Evolutionary conservation across 2,113 vertebrate genomes (phyloP).

Genomic region (Alethe castanea): DNA sequence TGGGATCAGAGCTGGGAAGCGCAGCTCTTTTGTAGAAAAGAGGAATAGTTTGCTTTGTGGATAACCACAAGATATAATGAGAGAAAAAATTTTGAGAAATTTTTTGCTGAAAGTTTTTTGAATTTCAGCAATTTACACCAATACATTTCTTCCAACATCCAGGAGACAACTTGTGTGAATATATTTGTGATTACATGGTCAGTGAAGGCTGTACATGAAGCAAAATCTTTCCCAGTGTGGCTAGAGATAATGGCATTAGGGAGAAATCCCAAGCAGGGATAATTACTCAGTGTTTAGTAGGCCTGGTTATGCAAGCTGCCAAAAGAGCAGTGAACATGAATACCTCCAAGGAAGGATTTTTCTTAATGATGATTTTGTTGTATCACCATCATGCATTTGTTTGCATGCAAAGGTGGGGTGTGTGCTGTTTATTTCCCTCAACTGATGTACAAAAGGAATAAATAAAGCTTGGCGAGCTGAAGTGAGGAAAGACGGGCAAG

Average conservation of each 20-base stretch:
- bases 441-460: not conserved
- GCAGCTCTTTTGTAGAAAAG: not conserved
- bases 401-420: not conserved
- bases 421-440: not conserved
- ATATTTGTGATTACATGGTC: not conserved
- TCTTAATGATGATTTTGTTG: not conserved
- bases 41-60: not conserved
- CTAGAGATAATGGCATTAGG: conserved; percentile 9
- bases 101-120: not conserved
- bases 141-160: not conserved
- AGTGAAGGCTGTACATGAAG: not conserved
- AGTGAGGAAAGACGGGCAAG: not conserved
- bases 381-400: not conserved
- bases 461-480: not conserved
- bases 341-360: not conserved
- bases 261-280: not conserved
- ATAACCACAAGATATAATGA: not conserved
- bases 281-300: not conserved
- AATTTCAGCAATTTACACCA: not conserved
- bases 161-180: not conserved
- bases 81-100: not conserved
- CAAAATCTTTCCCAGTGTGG: not conserved
- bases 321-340: not conserved
- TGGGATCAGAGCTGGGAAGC: not conserved
- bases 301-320: not conserved